phyloP scores from a whole-genome alignment of 2,797 vertebrate species.

The Synanceia verrucosa region DNA sequence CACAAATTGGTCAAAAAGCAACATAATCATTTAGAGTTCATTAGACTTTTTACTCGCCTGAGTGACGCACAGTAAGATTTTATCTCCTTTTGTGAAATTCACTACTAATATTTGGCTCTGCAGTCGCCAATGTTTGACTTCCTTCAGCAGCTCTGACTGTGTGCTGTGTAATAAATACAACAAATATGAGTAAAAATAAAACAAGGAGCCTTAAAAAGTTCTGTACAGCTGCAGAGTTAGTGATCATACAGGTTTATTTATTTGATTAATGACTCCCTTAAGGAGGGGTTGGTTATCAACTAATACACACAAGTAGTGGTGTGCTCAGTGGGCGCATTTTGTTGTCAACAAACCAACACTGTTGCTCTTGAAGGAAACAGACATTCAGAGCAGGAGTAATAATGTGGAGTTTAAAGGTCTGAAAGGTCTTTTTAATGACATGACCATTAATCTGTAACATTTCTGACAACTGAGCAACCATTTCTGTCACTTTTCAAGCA shows the following conservation, averaged over 20 bases:
- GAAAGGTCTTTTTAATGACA: not conserved
- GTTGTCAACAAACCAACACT: not conserved
- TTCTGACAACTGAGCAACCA: not conserved
- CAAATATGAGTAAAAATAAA: not conserved
- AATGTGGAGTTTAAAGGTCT: not conserved
- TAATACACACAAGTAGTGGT: not conserved
- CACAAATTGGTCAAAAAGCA: not conserved
- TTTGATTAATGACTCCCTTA: too few species aligned
- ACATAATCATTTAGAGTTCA: not conserved
- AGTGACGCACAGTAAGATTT: too few species aligned
- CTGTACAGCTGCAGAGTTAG: not conserved
- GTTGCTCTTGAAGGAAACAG: not conserved
- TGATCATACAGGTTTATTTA: too few species aligned
- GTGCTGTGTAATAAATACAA: too few species aligned
- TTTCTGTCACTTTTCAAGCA: not conserved
- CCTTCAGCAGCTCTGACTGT: not conserved
- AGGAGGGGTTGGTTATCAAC: not conserved
- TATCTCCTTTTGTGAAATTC: not conserved
- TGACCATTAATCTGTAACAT: not conserved
- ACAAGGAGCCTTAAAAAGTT: not conserved
- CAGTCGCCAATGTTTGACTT: not conserved
- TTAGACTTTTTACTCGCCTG: too few species aligned
- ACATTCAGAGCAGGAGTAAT: not conserved
- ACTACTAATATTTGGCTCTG: not conserved
- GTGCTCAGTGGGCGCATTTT: not conserved